Conservation (phyloP, 2,113 vertebrate species). For the Phylloscopus trochilus region DNA sequence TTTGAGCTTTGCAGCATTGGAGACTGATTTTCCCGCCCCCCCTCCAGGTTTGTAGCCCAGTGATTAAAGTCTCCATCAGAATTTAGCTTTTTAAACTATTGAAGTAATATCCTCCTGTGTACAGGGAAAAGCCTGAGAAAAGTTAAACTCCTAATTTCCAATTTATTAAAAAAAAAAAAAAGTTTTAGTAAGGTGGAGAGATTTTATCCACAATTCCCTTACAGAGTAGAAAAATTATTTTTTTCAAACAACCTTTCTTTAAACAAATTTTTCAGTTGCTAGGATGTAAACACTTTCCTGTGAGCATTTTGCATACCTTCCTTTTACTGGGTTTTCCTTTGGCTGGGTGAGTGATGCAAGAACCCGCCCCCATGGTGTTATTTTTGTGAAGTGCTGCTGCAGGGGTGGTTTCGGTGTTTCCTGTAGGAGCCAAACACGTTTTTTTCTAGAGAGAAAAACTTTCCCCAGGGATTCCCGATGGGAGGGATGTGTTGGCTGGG, state of each 20-base stretch:
- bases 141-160: background rate
- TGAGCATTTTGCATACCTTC: background rate
- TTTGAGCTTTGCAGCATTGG: background rate
- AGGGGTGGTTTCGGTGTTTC: background rate
- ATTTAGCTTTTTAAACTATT: background rate
- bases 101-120: background rate
- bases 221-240: background rate
- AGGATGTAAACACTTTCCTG: background rate
- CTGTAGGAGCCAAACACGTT: background rate
- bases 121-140: background rate
- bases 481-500: background rate
- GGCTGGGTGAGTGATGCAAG: background rate
- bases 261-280: background rate
- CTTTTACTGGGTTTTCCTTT: background rate
- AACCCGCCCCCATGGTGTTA: background rate
- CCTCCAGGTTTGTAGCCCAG: fast-evolving
- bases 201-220: background rate
- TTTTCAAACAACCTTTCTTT: background rate
- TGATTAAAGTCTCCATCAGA: background rate
- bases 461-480: background rate
- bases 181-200: background rate
- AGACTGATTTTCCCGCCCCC: background rate
- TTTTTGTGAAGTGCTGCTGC: background rate
- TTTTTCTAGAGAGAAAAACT: background rate
- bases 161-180: background rate